Percentiles rank a stretch among this genome's conserved stretches.
Conservation (phyloP, 2,113 vertebrate species). For the Phalacrocorax aristotelis region DNA sequence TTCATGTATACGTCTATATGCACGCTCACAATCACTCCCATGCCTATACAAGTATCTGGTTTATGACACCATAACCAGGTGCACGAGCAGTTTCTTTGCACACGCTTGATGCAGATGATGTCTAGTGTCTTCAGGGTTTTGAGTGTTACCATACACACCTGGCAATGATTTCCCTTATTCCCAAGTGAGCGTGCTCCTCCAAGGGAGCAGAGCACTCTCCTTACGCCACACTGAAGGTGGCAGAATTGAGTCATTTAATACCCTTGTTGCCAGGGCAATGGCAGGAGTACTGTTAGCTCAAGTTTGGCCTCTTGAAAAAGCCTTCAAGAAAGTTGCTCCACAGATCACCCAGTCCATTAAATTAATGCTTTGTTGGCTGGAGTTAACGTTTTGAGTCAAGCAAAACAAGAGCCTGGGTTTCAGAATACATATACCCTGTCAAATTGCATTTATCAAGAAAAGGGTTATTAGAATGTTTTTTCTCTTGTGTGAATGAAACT, state of each 20-base stretch:
- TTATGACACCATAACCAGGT: no score
- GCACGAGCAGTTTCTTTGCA: neutral
- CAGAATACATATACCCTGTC: constrained; percentile 41
- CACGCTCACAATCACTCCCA: neutral
- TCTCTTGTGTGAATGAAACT: constrained; percentile 62
- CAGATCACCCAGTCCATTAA: neutral
- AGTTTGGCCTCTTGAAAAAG: neutral
- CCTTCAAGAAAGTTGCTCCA: neutral
- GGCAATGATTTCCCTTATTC: neutral
- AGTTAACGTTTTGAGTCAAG: constrained; percentile 30
- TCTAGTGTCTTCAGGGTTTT: neutral
- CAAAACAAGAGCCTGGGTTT: constrained; percentile 56
- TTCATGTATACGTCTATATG: no score
- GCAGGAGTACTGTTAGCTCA: neutral
- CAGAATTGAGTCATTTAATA: neutral
- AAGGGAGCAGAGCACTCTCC: neutral
- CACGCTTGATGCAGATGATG: neutral
- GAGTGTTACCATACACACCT: neutral
- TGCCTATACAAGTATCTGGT: no score
- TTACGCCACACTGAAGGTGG: neutral
- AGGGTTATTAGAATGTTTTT: constrained; percentile 67
- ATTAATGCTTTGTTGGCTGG: constrained; percentile 16
- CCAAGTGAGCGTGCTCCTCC: neutral
- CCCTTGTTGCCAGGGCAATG: neutral
- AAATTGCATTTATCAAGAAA: constrained; percentile 66